Conservation (phyloP, 2,797 vertebrate species). For the Hemibagrus guttatus region DNA sequence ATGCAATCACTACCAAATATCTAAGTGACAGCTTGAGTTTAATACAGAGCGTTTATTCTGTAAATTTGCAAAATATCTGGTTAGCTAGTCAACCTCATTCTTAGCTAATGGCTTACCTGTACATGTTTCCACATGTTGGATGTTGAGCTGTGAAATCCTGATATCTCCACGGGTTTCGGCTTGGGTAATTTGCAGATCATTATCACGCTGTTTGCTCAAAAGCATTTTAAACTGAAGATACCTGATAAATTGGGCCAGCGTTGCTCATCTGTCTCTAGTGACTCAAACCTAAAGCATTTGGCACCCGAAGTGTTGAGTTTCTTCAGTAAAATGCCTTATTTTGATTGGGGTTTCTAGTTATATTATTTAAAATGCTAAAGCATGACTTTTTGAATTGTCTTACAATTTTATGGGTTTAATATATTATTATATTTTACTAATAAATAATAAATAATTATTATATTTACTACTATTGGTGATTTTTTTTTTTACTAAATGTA, state of each 20-base stretch:
- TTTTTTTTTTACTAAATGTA: neutral
- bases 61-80: neutral
- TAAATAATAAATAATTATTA: too few relatives aligned
- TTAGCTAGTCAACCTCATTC: neutral
- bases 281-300: conserved; percentile 6
- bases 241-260: conserved; percentile 14
- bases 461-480: neutral
- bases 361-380: neutral
- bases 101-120: neutral
- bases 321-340: neutral
- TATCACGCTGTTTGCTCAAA: conserved; percentile 11
- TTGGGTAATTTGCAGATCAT: conserved; percentile 36
- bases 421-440: neutral
- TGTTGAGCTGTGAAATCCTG: conserved; percentile 14
- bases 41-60: neutral
- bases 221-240: conserved; percentile 28
- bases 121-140: neutral
- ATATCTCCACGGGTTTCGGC: neutral
- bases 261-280: conserved; percentile 19
- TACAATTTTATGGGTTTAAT: neutral
- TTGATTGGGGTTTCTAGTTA: neutral
- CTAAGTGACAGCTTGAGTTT: neutral
- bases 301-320: neutral
- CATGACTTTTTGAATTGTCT: too few relatives aligned
- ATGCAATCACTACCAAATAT: neutral